phyloP scores from a whole-genome alignment of 2,888 invertebrate genomes.

The Lasioglossum vierecki region DNA sequence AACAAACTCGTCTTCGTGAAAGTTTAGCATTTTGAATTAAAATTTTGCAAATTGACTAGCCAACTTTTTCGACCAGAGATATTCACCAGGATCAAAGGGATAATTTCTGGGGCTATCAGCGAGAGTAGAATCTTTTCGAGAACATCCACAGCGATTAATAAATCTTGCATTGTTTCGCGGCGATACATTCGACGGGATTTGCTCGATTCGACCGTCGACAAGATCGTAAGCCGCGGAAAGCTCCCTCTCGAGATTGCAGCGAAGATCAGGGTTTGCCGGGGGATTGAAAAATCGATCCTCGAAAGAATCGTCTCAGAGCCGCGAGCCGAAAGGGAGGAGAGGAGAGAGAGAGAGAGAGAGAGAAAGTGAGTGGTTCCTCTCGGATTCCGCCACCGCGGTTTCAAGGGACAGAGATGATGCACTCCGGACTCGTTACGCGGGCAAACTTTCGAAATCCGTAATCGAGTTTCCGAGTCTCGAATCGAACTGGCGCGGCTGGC shows the following conservation, averaged over 20 bases:
- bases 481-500: slow-evolving; percentile 16
- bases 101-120: background rate
- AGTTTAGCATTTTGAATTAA: background rate
- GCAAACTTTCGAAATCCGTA: slow-evolving; percentile 28
- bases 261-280: background rate
- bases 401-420: slow-evolving; percentile 40
- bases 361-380: background rate
- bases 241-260: slow-evolving; percentile 9
- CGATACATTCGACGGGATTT: background rate
- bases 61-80: background rate
- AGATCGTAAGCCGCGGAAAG: slow-evolving; percentile 5
- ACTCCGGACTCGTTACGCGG: slow-evolving; percentile 41
- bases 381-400: slow-evolving; percentile 26
- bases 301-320: background rate
- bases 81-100: background rate
- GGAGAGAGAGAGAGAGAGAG: background rate
- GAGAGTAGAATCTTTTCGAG: background rate
- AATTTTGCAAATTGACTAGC: no score
- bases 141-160: background rate
- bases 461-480: slow-evolving; percentile 47
- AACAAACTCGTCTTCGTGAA: background rate
- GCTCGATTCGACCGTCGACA: background rate
- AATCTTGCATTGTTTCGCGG: background rate
- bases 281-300: slow-evolving; percentile 22
- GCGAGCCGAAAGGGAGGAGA: background rate